Conservation (phyloP, 2,797 vertebrate species). For the Cryptoblepharus egeriae region DNA sequence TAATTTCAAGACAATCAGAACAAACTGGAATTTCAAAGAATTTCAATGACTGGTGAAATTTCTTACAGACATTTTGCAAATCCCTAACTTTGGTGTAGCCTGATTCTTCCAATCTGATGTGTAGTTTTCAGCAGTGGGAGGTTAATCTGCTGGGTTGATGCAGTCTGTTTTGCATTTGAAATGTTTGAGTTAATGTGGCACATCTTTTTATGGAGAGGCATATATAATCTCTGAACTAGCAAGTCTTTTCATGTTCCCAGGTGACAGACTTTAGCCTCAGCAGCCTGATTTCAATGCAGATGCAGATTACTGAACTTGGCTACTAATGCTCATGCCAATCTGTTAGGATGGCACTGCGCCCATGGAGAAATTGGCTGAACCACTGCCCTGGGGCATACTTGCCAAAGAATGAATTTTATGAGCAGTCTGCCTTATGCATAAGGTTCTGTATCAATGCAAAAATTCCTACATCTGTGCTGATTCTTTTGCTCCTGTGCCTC, state of each 20-base stretch:
- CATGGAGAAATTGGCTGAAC: conserved; percentile 9
- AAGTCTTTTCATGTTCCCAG: background rate
- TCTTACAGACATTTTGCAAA: background rate
- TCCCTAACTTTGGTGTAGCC: background rate
- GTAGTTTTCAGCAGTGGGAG: background rate
- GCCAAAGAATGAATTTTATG: conserved; percentile 26
- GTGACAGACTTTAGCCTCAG: background rate
- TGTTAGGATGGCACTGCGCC: conserved; percentile 18
- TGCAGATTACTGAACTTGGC: background rate
- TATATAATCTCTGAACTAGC: background rate
- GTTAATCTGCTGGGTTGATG: background rate
- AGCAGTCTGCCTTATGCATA: background rate
- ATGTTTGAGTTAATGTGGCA: background rate
- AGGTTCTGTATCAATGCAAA: background rate
- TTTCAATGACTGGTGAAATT: background rate
- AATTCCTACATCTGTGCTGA: background rate
- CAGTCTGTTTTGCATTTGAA: background rate
- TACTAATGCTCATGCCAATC: conserved; percentile 17
- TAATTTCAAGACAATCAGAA: too few relatives aligned
- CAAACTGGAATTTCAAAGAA: conserved; percentile 1
- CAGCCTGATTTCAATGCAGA: background rate
- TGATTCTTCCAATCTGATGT: background rate
- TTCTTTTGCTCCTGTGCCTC: background rate
- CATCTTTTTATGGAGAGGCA: too few relatives aligned
- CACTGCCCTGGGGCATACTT: conserved; percentile 14